These are phyloP conservation scores for Ypsolopha sequella DNA, from an alignment of 2,888 invertebrate species.

Conservation along the genomic window DNA sequence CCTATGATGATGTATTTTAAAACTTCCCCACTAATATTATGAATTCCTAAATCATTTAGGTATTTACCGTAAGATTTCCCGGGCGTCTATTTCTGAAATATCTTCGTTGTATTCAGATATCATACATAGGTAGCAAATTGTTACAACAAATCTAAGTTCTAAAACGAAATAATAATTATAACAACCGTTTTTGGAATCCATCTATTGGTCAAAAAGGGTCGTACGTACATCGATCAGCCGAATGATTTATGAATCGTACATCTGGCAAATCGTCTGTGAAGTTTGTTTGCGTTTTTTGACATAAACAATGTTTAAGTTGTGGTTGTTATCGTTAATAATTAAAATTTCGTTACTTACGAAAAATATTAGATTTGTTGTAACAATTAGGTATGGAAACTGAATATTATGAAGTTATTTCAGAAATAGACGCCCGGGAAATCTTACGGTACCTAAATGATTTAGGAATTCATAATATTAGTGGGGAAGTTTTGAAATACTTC, in stretches of 20 bases:
- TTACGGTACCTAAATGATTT: conserved; percentile 79
- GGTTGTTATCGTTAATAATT: too few relatives aligned
- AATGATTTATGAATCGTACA: too few relatives aligned
- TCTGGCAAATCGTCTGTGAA: too few relatives aligned
- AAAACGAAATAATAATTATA: too few relatives aligned
- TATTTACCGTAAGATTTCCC: conserved; percentile 79
- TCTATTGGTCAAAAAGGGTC: too few relatives aligned
- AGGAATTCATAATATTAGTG: conserved; percentile 81
- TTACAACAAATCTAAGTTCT: neutral
- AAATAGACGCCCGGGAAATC: conserved; percentile 79
- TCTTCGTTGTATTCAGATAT: conserved; percentile 38
- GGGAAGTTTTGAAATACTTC: conserved; percentile 81
- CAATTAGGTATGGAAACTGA: conserved; percentile 25
- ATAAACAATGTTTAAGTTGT: too few relatives aligned
- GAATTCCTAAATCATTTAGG: conserved; percentile 81
- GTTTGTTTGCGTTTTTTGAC: too few relatives aligned
- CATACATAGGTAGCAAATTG: conserved; percentile 21
- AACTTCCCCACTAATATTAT: conserved; percentile 80
- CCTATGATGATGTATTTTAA: conserved; percentile 85
- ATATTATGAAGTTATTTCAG: conserved; percentile 45
- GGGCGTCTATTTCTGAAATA: conserved; percentile 73
- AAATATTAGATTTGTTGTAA: neutral
- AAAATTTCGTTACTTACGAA: too few relatives aligned
- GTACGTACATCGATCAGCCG: too few relatives aligned
- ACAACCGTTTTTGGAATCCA: too few relatives aligned